Conservation (phyloP, 2,113 vertebrate species). For the Melanerpes aurifrons region DNA sequence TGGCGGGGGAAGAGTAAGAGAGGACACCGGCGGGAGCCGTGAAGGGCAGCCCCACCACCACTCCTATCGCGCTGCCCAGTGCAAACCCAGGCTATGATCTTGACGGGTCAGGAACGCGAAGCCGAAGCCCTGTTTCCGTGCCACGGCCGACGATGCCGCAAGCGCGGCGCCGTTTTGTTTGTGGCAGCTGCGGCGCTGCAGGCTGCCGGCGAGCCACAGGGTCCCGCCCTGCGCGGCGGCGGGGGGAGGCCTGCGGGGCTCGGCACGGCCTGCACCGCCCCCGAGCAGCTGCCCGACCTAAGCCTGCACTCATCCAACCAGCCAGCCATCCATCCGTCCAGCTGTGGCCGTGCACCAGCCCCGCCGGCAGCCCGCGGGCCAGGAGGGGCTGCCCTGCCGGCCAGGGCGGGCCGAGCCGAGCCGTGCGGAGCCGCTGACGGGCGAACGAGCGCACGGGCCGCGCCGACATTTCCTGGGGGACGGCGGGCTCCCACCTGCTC, state of each 20-base stretch:
- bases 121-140: rapidly evolving
- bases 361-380: background rate
- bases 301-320: no score
- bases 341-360: background rate
- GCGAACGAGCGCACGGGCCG: background rate
- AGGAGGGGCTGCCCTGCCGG: background rate
- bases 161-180: rapidly evolving
- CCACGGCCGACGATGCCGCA: rapidly evolving
- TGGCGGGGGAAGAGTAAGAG: no score
- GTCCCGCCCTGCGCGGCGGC: background rate
- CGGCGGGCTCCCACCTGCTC: background rate
- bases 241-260: background rate
- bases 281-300: background rate
- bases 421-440: background rate
- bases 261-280: background rate
- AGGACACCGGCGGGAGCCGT: rapidly evolving
- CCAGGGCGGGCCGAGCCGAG: no score
- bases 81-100: rapidly evolving
- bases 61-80: rapidly evolving
- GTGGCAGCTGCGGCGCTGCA: background rate
- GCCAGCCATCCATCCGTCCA: background rate
- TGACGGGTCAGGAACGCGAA: rapidly evolving
- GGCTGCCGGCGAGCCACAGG: rapidly evolving
- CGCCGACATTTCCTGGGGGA: background rate
- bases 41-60: rapidly evolving